Evolutionary conservation across 2,113 vertebrate genomes (phyloP).

Genomic region (Oenanthe oenanthe): DNA sequence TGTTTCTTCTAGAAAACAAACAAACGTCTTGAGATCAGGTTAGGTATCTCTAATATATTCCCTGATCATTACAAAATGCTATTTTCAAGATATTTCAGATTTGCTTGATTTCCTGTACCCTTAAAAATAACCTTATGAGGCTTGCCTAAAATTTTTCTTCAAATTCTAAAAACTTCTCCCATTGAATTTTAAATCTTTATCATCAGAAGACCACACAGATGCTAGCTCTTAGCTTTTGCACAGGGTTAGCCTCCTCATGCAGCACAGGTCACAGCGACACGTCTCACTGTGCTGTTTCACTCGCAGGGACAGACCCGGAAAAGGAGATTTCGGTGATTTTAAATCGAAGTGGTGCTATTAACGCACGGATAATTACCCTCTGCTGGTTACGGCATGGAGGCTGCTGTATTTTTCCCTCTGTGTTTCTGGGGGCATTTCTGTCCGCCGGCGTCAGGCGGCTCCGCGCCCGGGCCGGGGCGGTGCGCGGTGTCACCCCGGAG

Average conservation of each 20-base stretch:
- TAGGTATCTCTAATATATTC: neutral
- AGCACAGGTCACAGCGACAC: rapidly evolving
- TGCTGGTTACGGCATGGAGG: rapidly evolving
- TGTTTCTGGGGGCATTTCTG: neutral
- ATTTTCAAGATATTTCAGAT: neutral
- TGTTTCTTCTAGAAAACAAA: neutral
- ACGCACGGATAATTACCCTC: neutral
- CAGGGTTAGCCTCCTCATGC: too few species aligned
- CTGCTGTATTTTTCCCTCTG: neutral
- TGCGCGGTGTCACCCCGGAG: neutral
- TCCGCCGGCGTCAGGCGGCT: neutral
- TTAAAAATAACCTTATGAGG: neutral
- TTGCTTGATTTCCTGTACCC: neutral
- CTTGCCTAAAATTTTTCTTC: neutral
- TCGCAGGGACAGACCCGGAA: neutral
- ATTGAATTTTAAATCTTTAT: neutral
- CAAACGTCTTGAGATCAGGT: neutral
- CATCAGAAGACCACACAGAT: rapidly evolving
- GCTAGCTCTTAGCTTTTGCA: rapidly evolving
- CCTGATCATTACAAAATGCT: neutral
- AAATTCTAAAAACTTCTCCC: neutral
- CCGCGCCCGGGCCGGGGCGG: neutral
- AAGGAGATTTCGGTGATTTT: neutral
- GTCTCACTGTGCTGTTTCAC: neutral
- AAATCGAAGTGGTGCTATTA: neutral